Conservation (phyloP, 1,140 invertebrate species). For the Palaemon carinicauda region DNA sequence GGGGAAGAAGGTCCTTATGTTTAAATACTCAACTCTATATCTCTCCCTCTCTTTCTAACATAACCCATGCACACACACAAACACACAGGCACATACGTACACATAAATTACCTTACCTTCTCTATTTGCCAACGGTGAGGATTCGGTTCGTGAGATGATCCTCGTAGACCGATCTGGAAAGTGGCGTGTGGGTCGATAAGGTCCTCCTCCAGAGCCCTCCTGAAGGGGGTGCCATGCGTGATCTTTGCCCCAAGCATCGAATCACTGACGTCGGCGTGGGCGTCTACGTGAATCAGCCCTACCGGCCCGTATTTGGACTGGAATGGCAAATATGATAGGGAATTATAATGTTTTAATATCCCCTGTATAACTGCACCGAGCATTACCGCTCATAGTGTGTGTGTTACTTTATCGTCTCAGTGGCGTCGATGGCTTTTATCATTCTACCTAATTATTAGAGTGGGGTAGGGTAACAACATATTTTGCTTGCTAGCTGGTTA, state of each 20-base stretch:
- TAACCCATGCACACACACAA: too few relatives aligned
- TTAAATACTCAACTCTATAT: too few relatives aligned
- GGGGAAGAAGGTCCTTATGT: background rate
- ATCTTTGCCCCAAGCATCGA: slow-evolving; percentile 38
- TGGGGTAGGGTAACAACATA: too few relatives aligned
- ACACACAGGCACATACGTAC: too few relatives aligned
- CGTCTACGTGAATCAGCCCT: slow-evolving; percentile 35
- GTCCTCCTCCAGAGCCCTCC: slow-evolving; percentile 64
- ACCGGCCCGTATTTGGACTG: slow-evolving; percentile 15
- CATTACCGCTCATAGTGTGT: too few relatives aligned
- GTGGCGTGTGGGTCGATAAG: slow-evolving; percentile 64
- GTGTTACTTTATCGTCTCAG: too few relatives aligned
- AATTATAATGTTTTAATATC: too few relatives aligned
- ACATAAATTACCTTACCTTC: background rate
- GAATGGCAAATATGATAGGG: background rate
- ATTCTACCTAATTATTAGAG: too few relatives aligned
- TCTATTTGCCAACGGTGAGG: slow-evolving; percentile 43
- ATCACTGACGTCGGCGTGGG: slow-evolving; percentile 29
- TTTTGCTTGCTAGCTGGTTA: too few relatives aligned
- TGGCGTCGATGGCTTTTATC: too few relatives aligned
- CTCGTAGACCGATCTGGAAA: slow-evolving; percentile 66
- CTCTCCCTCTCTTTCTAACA: background rate
- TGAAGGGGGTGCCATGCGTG: slow-evolving; percentile 65
- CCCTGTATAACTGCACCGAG: too few relatives aligned
- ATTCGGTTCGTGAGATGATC: slow-evolving; percentile 60